Evolutionary conservation across 2,888 invertebrate species (phyloP), one percentile per base, ranked within the genome.

Genomic region (Eilema griseolum): DNA sequence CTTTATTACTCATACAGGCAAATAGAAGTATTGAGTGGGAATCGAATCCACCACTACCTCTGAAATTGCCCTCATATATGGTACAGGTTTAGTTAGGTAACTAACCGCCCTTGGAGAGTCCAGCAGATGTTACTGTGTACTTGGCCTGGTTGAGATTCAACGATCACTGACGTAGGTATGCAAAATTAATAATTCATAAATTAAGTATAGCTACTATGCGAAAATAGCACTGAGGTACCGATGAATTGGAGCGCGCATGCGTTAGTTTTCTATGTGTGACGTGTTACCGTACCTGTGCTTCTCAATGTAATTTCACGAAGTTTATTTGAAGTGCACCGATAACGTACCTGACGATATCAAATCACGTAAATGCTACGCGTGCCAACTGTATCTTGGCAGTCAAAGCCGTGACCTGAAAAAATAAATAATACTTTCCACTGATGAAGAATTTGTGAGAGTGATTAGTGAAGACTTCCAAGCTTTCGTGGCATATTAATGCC

Each of bases 211-310:
- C 20, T 16, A 52, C n/a, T n/a, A 20, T 52, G 20, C 52, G 52
- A n/a, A 52, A 52, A n/a, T n/a, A n/a, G 52, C 20, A n/a, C n/a
- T 4, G 46, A 5, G 5, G 52, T 8, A 16, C 52, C 20, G n/a
- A n/a, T 52, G 52, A 52, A n/a, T n/a, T 20, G n/a, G 52, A n/a
- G n/a, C 52, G 52, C 52, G 52, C 52, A 52, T 52, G 52, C 52
- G n/a, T 52, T n/a, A 2, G 8, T n/a, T 52, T n/a, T 52, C 52
- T 3, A 10, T n/a, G 52, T 52, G n/a, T 46, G n/a, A 52, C 52
- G 52, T 52, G n/a, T 10, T 8, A 52, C n/a, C 52, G 52, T 52
- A n/a, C 52, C n/a, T 52, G 52, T n/a, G 52, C 52, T n/a, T 52
- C 46, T 46, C 46, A 46, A 20, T 46, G 20, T 46, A 20, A 52